phyloP scores from a whole-genome alignment of 2,113 vertebrate genomes.

The Stigmatopora nigra region DNA sequence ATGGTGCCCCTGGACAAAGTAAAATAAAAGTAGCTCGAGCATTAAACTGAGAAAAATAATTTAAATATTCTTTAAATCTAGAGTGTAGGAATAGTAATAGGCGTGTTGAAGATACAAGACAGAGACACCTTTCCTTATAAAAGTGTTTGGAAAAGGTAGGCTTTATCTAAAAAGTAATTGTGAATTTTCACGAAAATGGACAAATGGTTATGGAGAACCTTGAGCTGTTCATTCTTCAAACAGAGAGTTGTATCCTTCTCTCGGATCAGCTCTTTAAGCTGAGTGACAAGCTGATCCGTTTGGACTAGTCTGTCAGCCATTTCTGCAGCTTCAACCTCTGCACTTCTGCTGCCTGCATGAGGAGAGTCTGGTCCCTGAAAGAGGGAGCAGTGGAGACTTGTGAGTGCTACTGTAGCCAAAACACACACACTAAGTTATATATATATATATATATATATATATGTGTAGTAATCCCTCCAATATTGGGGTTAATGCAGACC shows the following conservation, averaged over 20 bases:
- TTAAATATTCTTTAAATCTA: background rate
- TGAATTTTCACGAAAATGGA: background rate
- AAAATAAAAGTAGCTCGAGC: background rate
- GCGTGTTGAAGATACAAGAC: background rate
- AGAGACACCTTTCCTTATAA: background rate
- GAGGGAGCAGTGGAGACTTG: background rate
- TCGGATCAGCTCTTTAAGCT: conserved; percentile 81
- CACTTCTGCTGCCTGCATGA: conserved; percentile 10
- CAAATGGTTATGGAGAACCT: conserved; percentile 57
- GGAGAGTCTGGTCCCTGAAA: conserved; percentile 63
- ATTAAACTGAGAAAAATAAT: background rate
- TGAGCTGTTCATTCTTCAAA: conserved; percentile 76
- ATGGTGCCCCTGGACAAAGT: no score
- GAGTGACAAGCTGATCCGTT: conserved; percentile 77
- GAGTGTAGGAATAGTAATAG: background rate
- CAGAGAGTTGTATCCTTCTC: conserved; percentile 77
- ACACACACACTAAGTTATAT: no score
- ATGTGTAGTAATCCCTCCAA: no score
- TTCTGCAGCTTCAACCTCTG: conserved; percentile 55
- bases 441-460: no score
- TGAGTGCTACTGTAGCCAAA: background rate
- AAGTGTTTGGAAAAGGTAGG: no score
- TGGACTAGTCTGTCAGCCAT: conserved; percentile 73
- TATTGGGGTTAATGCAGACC: no score
- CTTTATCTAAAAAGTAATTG: no score